Conservation (phyloP, 2,113 vertebrate genomes). For the Lepus europaeus region DNA sequence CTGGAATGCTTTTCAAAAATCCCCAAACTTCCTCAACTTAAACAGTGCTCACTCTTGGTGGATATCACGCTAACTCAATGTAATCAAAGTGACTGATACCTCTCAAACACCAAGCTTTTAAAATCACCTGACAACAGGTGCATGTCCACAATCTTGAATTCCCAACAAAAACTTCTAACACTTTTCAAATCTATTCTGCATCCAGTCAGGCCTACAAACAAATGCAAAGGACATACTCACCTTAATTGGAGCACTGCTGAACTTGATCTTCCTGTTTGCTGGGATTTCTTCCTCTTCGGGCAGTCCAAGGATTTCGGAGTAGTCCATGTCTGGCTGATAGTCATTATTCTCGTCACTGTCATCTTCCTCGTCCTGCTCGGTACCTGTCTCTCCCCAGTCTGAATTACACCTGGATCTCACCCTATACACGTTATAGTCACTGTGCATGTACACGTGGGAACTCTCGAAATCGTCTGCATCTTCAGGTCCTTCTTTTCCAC, state of each 20-base stretch:
- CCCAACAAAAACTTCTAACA: neutral
- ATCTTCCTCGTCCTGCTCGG: constrained; percentile 94
- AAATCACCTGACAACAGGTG: constrained; percentile 40
- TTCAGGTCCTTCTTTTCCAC: constrained; percentile 83
- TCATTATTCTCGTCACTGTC: constrained; percentile 94
- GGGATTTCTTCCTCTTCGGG: constrained; percentile 95
- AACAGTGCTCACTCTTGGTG: neutral
- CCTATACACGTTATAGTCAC: constrained; percentile 94
- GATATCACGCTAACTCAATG: neutral
- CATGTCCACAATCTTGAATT: neutral
- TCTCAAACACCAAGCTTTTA: constrained; percentile 46
- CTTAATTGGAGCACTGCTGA: constrained; percentile 96
- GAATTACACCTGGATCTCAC: constrained; percentile 91
- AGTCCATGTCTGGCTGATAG: constrained; percentile 94
- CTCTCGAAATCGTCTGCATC: constrained; percentile 84
- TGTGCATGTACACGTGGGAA: constrained; percentile 88
- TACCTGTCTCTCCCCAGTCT: constrained; percentile 96
- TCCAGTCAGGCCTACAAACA: constrained; percentile 37
- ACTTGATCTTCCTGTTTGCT: constrained; percentile 94
- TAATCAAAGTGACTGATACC: neutral
- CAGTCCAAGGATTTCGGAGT: constrained; percentile 94
- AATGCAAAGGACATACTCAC: constrained; percentile 87
- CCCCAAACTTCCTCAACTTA: constrained; percentile 56
- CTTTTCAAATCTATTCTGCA: constrained; percentile 44
- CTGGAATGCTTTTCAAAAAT: constrained; percentile 51